Evolutionary conservation across 2,888 invertebrate species (phyloP).

Genomic region (Thereva unica): DNA sequence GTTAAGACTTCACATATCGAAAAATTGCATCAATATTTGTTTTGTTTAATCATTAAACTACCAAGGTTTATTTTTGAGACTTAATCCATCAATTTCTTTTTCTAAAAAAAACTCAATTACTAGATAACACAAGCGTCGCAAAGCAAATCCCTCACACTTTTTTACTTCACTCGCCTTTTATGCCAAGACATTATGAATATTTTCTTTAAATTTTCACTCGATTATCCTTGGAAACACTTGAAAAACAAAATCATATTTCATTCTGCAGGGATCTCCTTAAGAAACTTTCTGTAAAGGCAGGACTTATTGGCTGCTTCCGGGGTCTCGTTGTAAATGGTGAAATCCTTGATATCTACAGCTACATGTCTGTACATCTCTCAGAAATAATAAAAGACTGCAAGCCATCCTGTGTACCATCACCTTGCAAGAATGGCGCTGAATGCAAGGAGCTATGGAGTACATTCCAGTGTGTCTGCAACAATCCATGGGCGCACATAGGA

Average conservation of each 20-base stretch:
- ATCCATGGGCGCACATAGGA: constrained; percentile 91
- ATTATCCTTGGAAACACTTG: too few relatives aligned
- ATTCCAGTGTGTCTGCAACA: constrained; percentile 89
- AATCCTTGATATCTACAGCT: constrained; percentile 87
- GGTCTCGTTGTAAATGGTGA: constrained; percentile 90
- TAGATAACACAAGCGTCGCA: too few relatives aligned
- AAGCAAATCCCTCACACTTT: too few relatives aligned
- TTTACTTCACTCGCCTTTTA: too few relatives aligned
- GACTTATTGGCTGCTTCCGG: constrained; percentile 91
- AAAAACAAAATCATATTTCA: constrained; percentile 42
- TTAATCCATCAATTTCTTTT: too few relatives aligned
- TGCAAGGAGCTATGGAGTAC: constrained; percentile 92
- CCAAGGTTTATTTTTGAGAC: too few relatives aligned
- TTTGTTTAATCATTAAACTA: too few relatives aligned
- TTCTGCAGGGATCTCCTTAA: constrained; percentile 73
- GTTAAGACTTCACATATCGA: too few relatives aligned
- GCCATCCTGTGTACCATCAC: constrained; percentile 91
- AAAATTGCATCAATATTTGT: too few relatives aligned
- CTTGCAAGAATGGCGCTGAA: constrained; percentile 87
- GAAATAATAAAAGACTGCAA: constrained; percentile 93
- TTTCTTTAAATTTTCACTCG: too few relatives aligned
- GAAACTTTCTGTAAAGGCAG: constrained; percentile 82
- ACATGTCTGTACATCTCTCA: constrained; percentile 88
- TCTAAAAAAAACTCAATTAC: too few relatives aligned
- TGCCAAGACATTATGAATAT: too few relatives aligned